Conservation (phyloP, 1,140 invertebrate genomes). For the Manduca sexta region DNA sequence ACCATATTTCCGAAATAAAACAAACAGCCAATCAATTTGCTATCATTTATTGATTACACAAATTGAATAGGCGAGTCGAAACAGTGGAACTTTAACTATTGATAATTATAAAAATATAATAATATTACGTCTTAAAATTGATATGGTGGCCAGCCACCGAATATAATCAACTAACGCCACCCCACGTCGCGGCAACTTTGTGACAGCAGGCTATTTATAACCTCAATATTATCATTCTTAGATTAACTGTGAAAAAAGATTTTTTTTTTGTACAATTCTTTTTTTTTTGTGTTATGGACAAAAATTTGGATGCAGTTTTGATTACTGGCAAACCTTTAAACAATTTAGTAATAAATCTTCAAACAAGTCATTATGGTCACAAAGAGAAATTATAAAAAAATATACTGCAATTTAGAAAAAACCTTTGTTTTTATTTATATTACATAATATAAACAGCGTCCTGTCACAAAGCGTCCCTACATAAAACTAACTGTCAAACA, state of each 20-base stretch:
- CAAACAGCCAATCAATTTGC: conserved; percentile 50
- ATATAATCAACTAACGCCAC: conserved; percentile 15
- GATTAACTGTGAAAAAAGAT: too few relatives aligned
- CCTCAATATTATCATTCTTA: too few relatives aligned
- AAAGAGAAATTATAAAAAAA: too few relatives aligned
- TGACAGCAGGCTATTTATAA: conserved; percentile 1
- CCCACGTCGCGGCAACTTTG: conserved; percentile 4
- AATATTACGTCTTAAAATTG: conserved; percentile 34
- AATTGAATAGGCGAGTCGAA: conserved; percentile 62
- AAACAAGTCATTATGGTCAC: too few relatives aligned
- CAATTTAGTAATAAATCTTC: too few relatives aligned
- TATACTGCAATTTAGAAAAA: too few relatives aligned
- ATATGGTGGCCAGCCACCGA: conserved; percentile 55
- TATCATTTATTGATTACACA: conserved; percentile 70
- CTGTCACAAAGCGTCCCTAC: neutral
- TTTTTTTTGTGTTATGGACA: too few relatives aligned
- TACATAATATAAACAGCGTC: too few relatives aligned
- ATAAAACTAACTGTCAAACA: neutral
- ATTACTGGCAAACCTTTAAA: too few relatives aligned
- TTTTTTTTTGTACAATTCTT: too few relatives aligned
- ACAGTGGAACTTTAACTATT: conserved; percentile 39
- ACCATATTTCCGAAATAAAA: neutral
- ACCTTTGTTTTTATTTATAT: too few relatives aligned
- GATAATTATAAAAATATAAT: conserved; percentile 49
- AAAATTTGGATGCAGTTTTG: too few relatives aligned